These are phyloP conservation scores for Dipodomys spectabilis DNA, from an alignment of 2,113 vertebrate genomes.

Conservation along the genomic window DNA sequence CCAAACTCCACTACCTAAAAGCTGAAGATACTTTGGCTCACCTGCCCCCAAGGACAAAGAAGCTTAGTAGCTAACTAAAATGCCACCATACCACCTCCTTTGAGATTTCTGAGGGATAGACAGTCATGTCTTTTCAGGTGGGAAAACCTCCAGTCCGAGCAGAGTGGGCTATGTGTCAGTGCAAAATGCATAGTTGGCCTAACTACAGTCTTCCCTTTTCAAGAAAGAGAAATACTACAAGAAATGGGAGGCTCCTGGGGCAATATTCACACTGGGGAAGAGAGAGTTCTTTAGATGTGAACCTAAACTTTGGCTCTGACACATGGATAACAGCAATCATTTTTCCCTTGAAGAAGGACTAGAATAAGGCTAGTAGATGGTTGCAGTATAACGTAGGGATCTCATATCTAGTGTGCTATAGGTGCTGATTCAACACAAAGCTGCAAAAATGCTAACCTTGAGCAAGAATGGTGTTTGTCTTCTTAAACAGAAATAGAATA, in stretches of 20 bases:
- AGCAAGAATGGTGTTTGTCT: neutral
- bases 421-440: neutral
- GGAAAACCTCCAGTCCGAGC: neutral
- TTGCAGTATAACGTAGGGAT: neutral
- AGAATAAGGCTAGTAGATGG: fast-evolving
- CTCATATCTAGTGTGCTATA: neutral
- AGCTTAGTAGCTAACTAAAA: neutral
- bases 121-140: neutral
- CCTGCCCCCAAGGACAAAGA: neutral
- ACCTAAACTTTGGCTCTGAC: neutral
- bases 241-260: neutral
- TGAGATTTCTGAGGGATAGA: neutral
- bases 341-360: neutral
- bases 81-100: neutral
- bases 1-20: neutral
- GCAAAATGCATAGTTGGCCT: neutral
- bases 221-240: neutral
- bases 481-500: neutral
- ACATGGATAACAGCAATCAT: neutral
- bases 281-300: neutral
- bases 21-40: neutral
- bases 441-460: neutral
- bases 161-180: neutral
- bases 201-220: neutral
- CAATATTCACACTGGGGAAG: neutral